These are phyloP conservation scores for Aleiodes leptofemur DNA, from an alignment of 2,888 invertebrate genomes.

Conservation along the genomic window DNA sequence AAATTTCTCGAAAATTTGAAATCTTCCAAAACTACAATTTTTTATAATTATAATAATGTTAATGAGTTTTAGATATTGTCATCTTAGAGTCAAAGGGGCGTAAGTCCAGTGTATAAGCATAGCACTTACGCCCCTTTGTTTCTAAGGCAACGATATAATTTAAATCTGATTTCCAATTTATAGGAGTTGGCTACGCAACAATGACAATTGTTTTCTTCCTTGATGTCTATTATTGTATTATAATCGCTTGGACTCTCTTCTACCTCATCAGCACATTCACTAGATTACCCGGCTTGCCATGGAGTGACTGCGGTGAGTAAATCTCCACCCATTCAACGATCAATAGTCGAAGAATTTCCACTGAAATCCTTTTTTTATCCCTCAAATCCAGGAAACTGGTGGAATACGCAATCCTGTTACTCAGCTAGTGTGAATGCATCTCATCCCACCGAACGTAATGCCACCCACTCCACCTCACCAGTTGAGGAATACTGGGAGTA, in stretches of 20 bases:
- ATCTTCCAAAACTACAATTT: too few relatives aligned
- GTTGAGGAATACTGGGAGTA: constrained; percentile 81
- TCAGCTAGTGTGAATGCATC: constrained; percentile 55
- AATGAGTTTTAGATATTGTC: too few relatives aligned
- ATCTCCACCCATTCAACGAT: not conserved
- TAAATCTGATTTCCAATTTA: constrained; percentile 40
- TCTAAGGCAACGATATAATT: too few relatives aligned
- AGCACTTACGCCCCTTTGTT: too few relatives aligned
- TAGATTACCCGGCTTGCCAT: constrained; percentile 79
- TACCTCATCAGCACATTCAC: constrained; percentile 81
- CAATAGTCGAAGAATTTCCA: not conserved
- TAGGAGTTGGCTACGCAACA: constrained; percentile 85
- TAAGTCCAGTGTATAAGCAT: too few relatives aligned
- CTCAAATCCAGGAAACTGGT: constrained; percentile 77
- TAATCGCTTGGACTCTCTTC: constrained; percentile 86
- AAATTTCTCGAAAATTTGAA: too few relatives aligned
- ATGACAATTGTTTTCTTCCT: constrained; percentile 86
- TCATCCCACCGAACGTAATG: constrained; percentile 40
- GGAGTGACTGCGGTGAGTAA: constrained; percentile 78
- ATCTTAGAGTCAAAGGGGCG: too few relatives aligned
- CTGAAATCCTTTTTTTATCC: not conserved
- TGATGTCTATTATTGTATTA: constrained; percentile 86
- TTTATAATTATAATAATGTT: too few relatives aligned
- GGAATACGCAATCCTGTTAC: constrained; percentile 81
- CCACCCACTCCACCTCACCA: constrained; percentile 73